Evolutionary conservation across 2,113 vertebrate species (phyloP).

Genomic region (Aptenodytes patagonicus): DNA sequence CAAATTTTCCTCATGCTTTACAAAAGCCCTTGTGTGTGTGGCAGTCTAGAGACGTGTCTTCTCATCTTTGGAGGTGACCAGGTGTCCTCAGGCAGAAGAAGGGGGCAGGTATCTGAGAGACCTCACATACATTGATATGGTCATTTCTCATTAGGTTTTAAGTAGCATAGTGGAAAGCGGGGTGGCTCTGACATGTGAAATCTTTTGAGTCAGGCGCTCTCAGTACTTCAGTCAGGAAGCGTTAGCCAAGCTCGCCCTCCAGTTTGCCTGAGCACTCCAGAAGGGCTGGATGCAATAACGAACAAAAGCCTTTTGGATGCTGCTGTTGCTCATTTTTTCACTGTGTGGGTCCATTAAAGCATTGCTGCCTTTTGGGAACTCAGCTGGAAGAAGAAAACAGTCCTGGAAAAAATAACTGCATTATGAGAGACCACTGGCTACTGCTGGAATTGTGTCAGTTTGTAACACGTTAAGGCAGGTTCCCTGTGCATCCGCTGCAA

Average conservation of each 20-base stretch:
- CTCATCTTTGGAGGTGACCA: background rate
- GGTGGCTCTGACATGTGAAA: background rate
- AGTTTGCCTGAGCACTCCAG: background rate
- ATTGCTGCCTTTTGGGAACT: constrained; percentile 47
- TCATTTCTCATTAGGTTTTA: background rate
- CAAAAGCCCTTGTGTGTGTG: background rate
- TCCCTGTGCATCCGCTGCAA: background rate
- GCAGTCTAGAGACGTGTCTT: fast-evolving
- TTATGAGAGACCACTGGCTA: constrained; percentile 39
- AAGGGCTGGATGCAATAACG: constrained; percentile 23
- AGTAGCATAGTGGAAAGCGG: fast-evolving
- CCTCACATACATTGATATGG: background rate
- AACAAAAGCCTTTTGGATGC: constrained; percentile 46
- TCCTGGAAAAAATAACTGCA: constrained; percentile 46
- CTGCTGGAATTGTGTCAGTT: constrained; percentile 27
- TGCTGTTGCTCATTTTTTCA: constrained; percentile 43
- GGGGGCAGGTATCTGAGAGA: background rate
- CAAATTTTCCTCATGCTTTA: background rate
- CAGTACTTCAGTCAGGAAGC: background rate
- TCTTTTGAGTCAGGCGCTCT: background rate
- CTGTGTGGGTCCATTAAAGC: constrained; percentile 41
- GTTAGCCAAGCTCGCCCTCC: background rate
- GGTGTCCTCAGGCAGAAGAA: background rate
- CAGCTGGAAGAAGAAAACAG: constrained; percentile 59
- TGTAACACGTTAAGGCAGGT: constrained; percentile 21